phyloP scores from a whole-genome alignment of 2,888 invertebrate species.

The Drymonia ruficornis region DNA sequence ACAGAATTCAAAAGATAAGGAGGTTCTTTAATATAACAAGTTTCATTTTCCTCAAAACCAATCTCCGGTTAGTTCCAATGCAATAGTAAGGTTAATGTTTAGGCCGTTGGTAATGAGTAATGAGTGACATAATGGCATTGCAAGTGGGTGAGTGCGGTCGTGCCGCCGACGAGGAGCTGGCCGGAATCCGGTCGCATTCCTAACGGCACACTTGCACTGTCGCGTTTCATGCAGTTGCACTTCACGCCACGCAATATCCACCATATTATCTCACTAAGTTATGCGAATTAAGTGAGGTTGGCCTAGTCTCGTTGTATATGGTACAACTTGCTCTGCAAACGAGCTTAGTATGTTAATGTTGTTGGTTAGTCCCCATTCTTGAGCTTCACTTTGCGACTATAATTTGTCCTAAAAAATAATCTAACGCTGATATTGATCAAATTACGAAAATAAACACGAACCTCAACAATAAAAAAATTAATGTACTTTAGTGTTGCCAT shows the following conservation, averaged over 20 bases:
- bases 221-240: constrained; percentile 58
- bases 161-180: constrained; percentile 45
- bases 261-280: constrained; percentile 43
- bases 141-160: constrained; percentile 65
- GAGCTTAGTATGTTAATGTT: neutral
- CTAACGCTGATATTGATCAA: too few species aligned
- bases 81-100: constrained; percentile 60
- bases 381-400: too few species aligned
- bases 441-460: too few species aligned
- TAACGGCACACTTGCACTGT: constrained; percentile 72
- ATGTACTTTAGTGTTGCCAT: too few species aligned
- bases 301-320: constrained; percentile 9
- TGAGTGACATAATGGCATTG: constrained; percentile 72
- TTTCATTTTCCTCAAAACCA: neutral
- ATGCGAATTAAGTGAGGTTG: constrained; percentile 42
- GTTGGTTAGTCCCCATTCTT: too few species aligned
- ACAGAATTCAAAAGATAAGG: too few species aligned
- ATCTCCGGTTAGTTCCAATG: neutral
- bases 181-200: constrained; percentile 77
- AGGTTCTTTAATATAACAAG: neutral
- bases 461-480: too few species aligned
- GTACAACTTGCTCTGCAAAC: neutral
- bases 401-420: too few species aligned
- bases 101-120: constrained; percentile 68
- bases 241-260: constrained; percentile 36